Evolutionary conservation across 2,888 invertebrate species (phyloP).

Genomic region (Apodemia duryi): DNA sequence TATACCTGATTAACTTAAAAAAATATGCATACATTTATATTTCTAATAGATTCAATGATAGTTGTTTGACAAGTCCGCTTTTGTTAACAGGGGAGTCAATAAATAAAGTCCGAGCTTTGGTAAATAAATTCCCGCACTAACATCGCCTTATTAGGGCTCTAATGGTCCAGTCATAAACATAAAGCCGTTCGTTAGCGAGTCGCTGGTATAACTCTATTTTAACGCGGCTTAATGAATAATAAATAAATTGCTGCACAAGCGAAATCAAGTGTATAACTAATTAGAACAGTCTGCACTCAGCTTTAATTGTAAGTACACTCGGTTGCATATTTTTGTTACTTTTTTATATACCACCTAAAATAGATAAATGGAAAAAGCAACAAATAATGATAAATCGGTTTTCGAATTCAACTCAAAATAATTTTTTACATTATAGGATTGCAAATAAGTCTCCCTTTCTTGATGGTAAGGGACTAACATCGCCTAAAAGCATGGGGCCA

Average conservation of each 20-base stretch:
- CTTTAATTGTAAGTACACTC: conserved; percentile 14
- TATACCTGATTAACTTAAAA: too few species aligned
- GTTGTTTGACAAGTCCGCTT: neutral
- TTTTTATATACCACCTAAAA: neutral
- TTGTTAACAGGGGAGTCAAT: conserved; percentile 1
- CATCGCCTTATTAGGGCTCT: conserved; percentile 8
- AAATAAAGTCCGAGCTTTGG: conserved; percentile 1
- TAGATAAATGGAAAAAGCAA: too few species aligned
- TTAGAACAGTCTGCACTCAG: conserved; percentile 9
- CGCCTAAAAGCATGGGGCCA: too few species aligned
- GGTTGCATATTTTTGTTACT: neutral
- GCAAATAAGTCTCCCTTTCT: too few species aligned
- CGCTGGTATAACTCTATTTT: conserved; percentile 12
- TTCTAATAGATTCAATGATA: too few species aligned
- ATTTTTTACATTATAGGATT: too few species aligned
- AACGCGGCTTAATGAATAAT: conserved; percentile 13
- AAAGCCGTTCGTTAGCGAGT: conserved; percentile 10
- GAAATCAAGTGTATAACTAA: conserved; percentile 17
- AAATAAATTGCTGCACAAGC: conserved; percentile 17
- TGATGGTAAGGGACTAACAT: too few species aligned
- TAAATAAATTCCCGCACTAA: conserved; percentile 3
- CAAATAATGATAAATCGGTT: too few species aligned
- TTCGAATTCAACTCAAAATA: too few species aligned
- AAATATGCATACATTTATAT: too few species aligned
- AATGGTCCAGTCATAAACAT: conserved; percentile 11